These are phyloP conservation scores for Corvus hawaiiensis DNA, from an alignment of 2,113 vertebrate genomes.

Conservation along the genomic window DNA sequence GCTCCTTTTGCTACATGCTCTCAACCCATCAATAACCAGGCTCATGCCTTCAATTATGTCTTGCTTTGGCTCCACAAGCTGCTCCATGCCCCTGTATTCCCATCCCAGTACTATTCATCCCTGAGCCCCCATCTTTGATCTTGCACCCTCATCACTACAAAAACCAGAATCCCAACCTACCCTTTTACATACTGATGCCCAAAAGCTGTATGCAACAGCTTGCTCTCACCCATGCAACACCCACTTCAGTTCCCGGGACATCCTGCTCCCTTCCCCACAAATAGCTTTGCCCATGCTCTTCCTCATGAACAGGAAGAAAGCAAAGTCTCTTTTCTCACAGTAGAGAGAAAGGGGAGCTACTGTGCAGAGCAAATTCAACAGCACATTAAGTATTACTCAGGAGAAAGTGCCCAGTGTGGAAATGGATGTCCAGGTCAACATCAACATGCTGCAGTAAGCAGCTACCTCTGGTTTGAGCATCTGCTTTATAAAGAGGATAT, in stretches of 20 bases:
- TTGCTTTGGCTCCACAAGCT: not conserved
- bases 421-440: not conserved
- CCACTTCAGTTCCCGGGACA: not conserved
- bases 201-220: not conserved
- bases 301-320: not conserved
- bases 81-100: not conserved
- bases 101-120: not conserved
- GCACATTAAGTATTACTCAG: not conserved
- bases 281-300: not conserved
- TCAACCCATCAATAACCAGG: not conserved
- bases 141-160: not conserved
- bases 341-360: not conserved
- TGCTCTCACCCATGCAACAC: not conserved
- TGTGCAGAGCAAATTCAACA: not conserved
- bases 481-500: not conserved
- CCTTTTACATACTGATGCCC: not conserved
- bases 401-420: not conserved
- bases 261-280: not conserved
- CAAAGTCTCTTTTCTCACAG: not conserved
- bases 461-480: not conserved
- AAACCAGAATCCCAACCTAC: not conserved
- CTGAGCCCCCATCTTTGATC: rapidly evolving
- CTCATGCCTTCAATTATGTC: not conserved
- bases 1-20: not conserved
- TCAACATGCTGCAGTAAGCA: not conserved